Conservation (phyloP, 1,140 invertebrate genomes). For the Formica selysi region DNA sequence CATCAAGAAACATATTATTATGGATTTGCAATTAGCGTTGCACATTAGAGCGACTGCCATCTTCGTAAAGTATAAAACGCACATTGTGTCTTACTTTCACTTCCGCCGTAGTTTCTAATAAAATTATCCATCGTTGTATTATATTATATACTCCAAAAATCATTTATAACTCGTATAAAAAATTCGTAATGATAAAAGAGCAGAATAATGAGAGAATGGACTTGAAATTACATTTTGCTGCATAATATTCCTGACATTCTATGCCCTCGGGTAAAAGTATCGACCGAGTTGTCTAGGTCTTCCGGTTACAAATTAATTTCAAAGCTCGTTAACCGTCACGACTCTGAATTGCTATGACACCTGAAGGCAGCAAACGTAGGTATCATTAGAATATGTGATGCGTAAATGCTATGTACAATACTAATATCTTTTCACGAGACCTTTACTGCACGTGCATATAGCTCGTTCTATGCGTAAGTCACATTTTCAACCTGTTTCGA, state of each 20-base stretch:
- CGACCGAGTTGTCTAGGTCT: constrained; percentile 53
- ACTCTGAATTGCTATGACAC: constrained; percentile 54
- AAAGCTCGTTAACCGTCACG: constrained; percentile 46
- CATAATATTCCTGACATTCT: not conserved
- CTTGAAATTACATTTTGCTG: not conserved
- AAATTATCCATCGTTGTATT: constrained; percentile 11
- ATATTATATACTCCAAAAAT: not conserved
- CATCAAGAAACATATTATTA: constrained; percentile 30
- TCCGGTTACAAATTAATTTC: constrained; percentile 74
- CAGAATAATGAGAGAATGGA: not conserved
- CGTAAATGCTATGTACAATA: constrained; percentile 55
- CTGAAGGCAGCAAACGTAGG: constrained; percentile 54
- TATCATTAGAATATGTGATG: constrained; percentile 51
- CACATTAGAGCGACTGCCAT: constrained; percentile 23
- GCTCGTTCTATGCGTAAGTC: constrained; percentile 19
- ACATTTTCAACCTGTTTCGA: constrained; percentile 36
- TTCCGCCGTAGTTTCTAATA: constrained; percentile 43
- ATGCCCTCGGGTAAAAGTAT: not conserved
- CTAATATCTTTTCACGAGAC: constrained; percentile 58
- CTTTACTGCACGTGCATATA: constrained; percentile 19
- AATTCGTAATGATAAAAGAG: too few relatives aligned
- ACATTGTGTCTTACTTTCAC: constrained; percentile 53
- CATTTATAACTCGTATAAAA: not conserved
- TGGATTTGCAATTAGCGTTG: constrained; percentile 34
- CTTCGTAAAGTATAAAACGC: constrained; percentile 11